These are phyloP conservation scores for Grallaria varia DNA, from an alignment of 2,113 vertebrate species.

Conservation along the genomic window DNA sequence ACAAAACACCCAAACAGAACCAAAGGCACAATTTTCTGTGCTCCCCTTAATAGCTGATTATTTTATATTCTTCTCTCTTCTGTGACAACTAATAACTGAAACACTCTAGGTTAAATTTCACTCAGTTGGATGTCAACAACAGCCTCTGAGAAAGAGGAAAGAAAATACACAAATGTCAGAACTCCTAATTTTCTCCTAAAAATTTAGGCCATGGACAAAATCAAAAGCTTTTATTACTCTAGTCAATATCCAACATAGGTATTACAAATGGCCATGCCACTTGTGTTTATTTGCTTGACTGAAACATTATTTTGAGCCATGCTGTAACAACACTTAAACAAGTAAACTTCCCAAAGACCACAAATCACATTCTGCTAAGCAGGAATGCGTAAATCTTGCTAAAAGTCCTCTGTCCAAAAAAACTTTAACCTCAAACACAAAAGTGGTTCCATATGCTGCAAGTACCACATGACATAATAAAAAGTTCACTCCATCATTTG, in stretches of 20 bases:
- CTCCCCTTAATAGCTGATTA: not conserved
- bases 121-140: not conserved
- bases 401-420: not conserved
- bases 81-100: not conserved
- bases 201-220: not conserved
- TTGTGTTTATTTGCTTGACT: not conserved
- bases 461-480: not conserved
- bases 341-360: not conserved
- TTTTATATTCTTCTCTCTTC: not conserved
- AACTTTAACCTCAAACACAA: not conserved
- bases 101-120: not conserved
- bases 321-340: not conserved
- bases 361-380: not conserved
- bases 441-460: not conserved
- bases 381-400: not conserved
- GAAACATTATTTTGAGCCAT: not conserved
- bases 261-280: not conserved
- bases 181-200: not conserved
- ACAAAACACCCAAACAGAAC: not conserved
- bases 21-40: not conserved
- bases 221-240: not conserved
- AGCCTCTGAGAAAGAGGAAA: not conserved
- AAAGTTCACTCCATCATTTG: not conserved
- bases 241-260: not conserved
- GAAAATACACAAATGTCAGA: not conserved